phyloP scores from a whole-genome alignment of 1,140 invertebrate species.

The Drosophila kikkawai region DNA sequence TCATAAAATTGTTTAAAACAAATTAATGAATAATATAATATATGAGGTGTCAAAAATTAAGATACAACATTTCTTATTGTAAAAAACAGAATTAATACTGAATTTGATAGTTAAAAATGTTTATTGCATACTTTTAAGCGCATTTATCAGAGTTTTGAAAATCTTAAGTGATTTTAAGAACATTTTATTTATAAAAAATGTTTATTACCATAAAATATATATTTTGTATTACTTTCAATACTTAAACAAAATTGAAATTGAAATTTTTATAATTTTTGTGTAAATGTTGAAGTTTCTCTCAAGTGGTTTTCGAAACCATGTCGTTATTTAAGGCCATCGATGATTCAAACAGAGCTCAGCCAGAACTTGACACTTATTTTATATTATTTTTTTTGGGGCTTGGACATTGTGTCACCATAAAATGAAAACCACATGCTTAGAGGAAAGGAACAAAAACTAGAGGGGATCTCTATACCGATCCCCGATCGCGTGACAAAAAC shows the following conservation, averaged over 20 bases:
- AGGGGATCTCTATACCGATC: not conserved
- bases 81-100: too few relatives aligned
- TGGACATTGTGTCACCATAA: constrained; percentile 49
- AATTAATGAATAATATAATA: not conserved
- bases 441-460: constrained; percentile 11
- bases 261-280: constrained; percentile 4
- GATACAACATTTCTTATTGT: not conserved
- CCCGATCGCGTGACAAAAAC: constrained; percentile 49
- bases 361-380: constrained; percentile 46
- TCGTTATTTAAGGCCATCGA: constrained; percentile 66
- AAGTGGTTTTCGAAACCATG: constrained; percentile 59
- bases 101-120: not conserved
- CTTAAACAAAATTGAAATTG: too few relatives aligned
- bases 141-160: too few relatives aligned
- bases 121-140: too few relatives aligned
- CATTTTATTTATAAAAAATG: too few relatives aligned
- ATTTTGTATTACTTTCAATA: not conserved
- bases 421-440: constrained; percentile 68
- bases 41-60: too few relatives aligned
- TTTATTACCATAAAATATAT: not conserved
- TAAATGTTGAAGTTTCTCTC: not conserved
- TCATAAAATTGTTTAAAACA: too few relatives aligned
- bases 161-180: too few relatives aligned
- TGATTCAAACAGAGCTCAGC: constrained; percentile 50
- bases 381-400: not conserved